Evolutionary conservation across 2,888 invertebrate genomes (phyloP).

Genomic region (Cosmopolites sordidus): DNA sequence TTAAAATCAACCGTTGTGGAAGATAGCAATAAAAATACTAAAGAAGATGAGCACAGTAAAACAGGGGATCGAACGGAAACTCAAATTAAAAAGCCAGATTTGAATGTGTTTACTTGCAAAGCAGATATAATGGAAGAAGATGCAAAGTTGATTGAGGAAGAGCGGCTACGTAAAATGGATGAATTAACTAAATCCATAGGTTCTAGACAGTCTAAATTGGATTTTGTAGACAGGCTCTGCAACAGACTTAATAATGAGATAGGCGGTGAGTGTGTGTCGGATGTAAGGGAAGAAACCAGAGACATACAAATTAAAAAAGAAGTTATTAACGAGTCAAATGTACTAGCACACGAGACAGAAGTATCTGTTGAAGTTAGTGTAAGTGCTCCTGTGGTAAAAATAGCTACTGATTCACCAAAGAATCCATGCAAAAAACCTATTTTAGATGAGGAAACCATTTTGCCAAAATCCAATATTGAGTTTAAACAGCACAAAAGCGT

Average conservation of each 20-base stretch:
- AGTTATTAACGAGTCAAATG: slow-evolving; percentile 21
- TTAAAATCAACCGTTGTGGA: background rate
- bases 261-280: slow-evolving; percentile 22
- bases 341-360: slow-evolving; percentile 3
- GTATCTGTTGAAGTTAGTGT: slow-evolving; percentile 5
- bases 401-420: background rate
- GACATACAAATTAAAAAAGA: slow-evolving; percentile 25
- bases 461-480: slow-evolving; percentile 25
- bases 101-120: slow-evolving; percentile 40
- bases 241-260: slow-evolving; percentile 32
- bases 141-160: slow-evolving; percentile 48
- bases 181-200: slow-evolving; percentile 46
- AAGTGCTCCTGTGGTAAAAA: background rate
- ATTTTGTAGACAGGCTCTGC: slow-evolving; percentile 40
- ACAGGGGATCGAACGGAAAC: slow-evolving; percentile 1
- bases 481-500: slow-evolving; percentile 32
- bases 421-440: slow-evolving; percentile 28
- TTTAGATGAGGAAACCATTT: slow-evolving; percentile 24
- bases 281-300: slow-evolving; percentile 26
- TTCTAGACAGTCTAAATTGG: slow-evolving; percentile 35
- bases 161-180: slow-evolving; percentile 52
- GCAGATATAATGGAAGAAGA: slow-evolving; percentile 48
- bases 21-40: background rate
- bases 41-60: background rate
- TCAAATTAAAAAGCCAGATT: slow-evolving; percentile 22